Evolutionary conservation across 2,888 invertebrate genomes (phyloP).

Genomic region (Aphrophora alni): DNA sequence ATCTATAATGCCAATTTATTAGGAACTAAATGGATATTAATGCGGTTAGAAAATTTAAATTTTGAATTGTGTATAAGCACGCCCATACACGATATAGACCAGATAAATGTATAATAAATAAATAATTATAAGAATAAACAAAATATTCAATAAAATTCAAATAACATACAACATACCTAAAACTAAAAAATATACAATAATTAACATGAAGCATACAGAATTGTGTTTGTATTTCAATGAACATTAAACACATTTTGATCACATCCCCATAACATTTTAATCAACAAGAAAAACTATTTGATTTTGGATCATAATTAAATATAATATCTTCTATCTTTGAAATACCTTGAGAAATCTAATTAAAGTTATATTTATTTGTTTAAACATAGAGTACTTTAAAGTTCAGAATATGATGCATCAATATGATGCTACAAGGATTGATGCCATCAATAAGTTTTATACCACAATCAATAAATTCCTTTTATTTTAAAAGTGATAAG

Average conservation of each 20-base stretch:
- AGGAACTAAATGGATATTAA: background rate
- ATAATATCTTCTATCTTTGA: background rate
- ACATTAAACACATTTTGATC: background rate
- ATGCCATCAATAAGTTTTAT: background rate
- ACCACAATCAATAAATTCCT: background rate
- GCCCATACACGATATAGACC: too few species aligned
- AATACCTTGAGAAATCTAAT: background rate
- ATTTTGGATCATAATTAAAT: background rate
- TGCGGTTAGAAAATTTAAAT: background rate
- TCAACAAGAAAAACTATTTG: background rate
- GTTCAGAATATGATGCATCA: background rate
- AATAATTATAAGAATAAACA: background rate
- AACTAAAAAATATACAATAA: slow-evolving; percentile 7
- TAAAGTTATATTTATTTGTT: background rate
- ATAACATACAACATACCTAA: slow-evolving; percentile 9
- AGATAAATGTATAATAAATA: background rate
- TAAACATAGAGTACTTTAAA: background rate
- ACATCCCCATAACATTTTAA: background rate
- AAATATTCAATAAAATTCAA: background rate
- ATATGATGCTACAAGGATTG: background rate
- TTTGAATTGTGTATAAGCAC: background rate
- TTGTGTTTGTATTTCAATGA: background rate
- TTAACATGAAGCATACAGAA: background rate
- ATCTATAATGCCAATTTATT: background rate
- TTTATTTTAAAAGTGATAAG: slow-evolving; percentile 9